phyloP scores from a whole-genome alignment of 2,888 invertebrate species.

The Dusona sp. region DNA sequence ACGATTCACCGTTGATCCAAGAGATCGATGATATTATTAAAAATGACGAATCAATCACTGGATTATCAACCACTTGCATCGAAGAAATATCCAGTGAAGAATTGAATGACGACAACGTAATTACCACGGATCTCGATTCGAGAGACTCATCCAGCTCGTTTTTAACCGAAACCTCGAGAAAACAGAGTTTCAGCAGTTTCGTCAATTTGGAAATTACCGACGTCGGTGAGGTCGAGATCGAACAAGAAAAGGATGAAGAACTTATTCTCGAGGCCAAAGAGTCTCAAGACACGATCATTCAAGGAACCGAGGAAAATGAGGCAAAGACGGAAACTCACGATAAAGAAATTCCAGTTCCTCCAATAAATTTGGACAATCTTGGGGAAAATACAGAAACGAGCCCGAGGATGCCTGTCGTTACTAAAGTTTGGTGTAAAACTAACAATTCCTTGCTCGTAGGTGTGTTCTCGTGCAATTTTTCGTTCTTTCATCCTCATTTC shows the following conservation, averaged over 20 bases:
- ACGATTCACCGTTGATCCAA: slow-evolving; percentile 60
- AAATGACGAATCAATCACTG: not conserved
- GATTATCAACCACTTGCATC: slow-evolving; percentile 18
- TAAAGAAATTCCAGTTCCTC: slow-evolving; percentile 16
- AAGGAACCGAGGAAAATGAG: not conserved
- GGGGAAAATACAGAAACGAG: slow-evolving; percentile 24
- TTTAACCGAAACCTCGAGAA: slow-evolving; percentile 46
- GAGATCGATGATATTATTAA: slow-evolving; percentile 53
- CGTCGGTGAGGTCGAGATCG: slow-evolving; percentile 32
- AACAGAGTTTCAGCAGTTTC: slow-evolving; percentile 56
- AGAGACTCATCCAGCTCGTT: not conserved
- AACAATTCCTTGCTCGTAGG: slow-evolving; percentile 70
- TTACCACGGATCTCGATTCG: slow-evolving; percentile 26
- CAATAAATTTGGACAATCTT: slow-evolving; percentile 2
- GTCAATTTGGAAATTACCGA: slow-evolving; percentile 52
- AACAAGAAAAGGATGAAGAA: not conserved
- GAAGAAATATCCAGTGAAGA: slow-evolving; percentile 49
- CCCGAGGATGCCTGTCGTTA: slow-evolving; percentile 45
- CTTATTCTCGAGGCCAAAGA: not conserved
- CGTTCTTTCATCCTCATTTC: slow-evolving; percentile 19
- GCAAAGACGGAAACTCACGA: slow-evolving; percentile 8
- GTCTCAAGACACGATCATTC: not conserved
- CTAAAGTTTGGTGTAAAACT: slow-evolving; percentile 70
- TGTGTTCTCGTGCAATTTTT: slow-evolving; percentile 69
- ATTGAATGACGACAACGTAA: slow-evolving; percentile 21